phyloP scores from a whole-genome alignment of 2,888 invertebrate genomes.

The Cepaea hortensis region DNA sequence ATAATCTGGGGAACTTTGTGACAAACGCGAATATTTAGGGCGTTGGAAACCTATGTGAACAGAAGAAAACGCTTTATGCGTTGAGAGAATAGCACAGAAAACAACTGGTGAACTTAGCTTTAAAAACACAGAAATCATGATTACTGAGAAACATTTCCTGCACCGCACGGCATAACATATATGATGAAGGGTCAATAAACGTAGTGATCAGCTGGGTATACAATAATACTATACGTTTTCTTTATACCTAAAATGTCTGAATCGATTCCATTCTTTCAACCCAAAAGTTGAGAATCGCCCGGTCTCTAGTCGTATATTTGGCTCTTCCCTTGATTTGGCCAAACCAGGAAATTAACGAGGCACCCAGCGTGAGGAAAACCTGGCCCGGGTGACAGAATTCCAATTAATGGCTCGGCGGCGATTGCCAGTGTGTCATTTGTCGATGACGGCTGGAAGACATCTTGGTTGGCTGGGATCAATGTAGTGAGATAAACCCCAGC shows the following conservation, averaged over 20 bases:
- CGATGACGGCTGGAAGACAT: conserved; percentile 40
- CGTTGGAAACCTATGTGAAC: too few relatives aligned
- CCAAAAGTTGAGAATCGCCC: neutral
- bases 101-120: too few relatives aligned
- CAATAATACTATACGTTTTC: too few relatives aligned
- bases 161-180: too few relatives aligned
- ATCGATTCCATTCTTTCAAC: neutral
- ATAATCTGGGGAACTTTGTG: too few relatives aligned
- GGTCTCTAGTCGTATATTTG: neutral
- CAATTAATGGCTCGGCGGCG: conserved; percentile 33
- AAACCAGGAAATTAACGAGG: conserved; percentile 43
- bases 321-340: conserved; percentile 26
- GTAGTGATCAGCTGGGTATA: too few relatives aligned
- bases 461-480: conserved; percentile 36
- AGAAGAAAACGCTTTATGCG: too few relatives aligned
- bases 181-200: too few relatives aligned
- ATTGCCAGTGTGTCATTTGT: conserved; percentile 40
- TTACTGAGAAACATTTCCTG: too few relatives aligned
- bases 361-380: conserved; percentile 42
- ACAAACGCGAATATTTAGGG: too few relatives aligned
- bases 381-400: conserved; percentile 49
- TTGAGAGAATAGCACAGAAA: too few relatives aligned
- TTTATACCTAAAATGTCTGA: neutral
- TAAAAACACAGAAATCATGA: too few relatives aligned
- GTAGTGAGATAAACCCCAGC: conserved; percentile 43